A percentile compares a stretch with the other conserved stretches of the same genome.
Conservation (phyloP, 2,113 vertebrate genomes). For the Hiodon alosoides region DNA sequence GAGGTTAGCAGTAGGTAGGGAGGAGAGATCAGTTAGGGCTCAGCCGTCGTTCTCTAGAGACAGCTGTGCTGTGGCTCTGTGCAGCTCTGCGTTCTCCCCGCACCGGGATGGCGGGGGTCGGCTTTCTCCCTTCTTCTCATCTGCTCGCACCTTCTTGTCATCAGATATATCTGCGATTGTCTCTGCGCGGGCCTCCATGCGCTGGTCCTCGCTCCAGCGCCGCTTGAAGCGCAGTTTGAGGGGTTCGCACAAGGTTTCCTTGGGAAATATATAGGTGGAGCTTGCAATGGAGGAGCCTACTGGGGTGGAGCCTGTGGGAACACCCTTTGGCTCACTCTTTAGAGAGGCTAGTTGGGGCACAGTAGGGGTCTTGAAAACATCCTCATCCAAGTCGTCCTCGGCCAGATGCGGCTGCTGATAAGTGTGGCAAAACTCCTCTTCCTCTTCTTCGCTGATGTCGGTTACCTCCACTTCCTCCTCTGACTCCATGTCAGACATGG, state of each 20-base stretch:
- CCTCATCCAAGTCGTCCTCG: conserved; percentile 71
- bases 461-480: conserved; percentile 85
- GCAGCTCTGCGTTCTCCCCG: conserved; percentile 77
- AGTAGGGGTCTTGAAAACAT: conserved; percentile 83
- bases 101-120: conserved; percentile 50
- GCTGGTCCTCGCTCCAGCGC: conserved; percentile 87
- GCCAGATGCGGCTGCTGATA: not conserved
- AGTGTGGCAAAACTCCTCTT: conserved; percentile 36
- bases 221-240: conserved; percentile 85
- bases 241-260: conserved; percentile 71
- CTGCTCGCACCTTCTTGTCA: conserved; percentile 73
- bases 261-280: conserved; percentile 22
- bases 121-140: conserved; percentile 49
- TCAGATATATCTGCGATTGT: conserved; percentile 60
- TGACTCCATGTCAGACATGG: conserved; percentile 78
- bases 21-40: conserved; percentile 34
- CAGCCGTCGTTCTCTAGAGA: conserved; percentile 78
- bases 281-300: conserved; percentile 18
- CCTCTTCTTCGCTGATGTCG: conserved; percentile 79
- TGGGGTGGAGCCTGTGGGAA: conserved; percentile 4
- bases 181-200: conserved; percentile 64
- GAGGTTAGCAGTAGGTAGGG: too few relatives aligned
- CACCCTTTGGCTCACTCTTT: conserved; percentile 20
- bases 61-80: conserved; percentile 81
- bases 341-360: conserved; percentile 39